These are phyloP conservation scores for Tromatobia lineatoria DNA, from an alignment of 2,888 invertebrate species.

Conservation along the genomic window DNA sequence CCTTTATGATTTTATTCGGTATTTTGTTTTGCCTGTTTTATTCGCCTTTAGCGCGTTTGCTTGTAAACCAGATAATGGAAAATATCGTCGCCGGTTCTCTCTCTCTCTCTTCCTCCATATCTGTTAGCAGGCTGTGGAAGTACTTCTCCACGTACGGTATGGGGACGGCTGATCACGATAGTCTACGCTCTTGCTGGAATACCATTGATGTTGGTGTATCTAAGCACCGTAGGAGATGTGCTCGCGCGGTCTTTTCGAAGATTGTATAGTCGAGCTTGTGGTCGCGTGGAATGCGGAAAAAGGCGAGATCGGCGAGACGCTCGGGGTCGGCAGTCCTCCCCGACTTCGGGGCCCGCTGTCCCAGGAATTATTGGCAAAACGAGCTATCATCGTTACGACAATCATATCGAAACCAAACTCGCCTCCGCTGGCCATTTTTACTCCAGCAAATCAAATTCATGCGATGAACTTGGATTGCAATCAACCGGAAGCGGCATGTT, in stretches of 20 bases:
- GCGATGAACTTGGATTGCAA: constrained; percentile 82
- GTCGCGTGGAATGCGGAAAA: constrained; percentile 63
- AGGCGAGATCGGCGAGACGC: constrained; percentile 79
- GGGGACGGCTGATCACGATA: constrained; percentile 93
- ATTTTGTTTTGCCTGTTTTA: not conserved
- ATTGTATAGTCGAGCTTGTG: constrained; percentile 88
- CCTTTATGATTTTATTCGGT: not conserved
- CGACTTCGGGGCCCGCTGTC: constrained; percentile 77
- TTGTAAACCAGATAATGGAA: constrained; percentile 1
- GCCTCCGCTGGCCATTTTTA: constrained; percentile 78
- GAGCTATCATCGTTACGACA: constrained; percentile 80
- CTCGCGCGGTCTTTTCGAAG: constrained; percentile 92
- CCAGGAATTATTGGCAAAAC: constrained; percentile 79
- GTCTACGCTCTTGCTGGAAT: constrained; percentile 95
- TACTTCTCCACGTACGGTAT: constrained; percentile 92
- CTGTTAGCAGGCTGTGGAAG: constrained; percentile 91
- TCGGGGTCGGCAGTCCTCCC: constrained; percentile 75
- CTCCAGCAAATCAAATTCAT: constrained; percentile 81
- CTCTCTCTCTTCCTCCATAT: constrained; percentile 10
- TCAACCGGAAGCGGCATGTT: constrained; percentile 83
- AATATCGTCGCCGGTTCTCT: constrained; percentile 14
- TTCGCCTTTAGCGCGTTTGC: not conserved
- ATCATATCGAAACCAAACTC: constrained; percentile 81
- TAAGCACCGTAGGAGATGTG: constrained; percentile 95
- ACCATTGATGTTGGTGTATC: constrained; percentile 94